A percentile compares a stretch with the other conserved stretches of the same genome.
Conservation (phyloP, 2,888 invertebrate genomes). For the Andrena fulva region DNA sequence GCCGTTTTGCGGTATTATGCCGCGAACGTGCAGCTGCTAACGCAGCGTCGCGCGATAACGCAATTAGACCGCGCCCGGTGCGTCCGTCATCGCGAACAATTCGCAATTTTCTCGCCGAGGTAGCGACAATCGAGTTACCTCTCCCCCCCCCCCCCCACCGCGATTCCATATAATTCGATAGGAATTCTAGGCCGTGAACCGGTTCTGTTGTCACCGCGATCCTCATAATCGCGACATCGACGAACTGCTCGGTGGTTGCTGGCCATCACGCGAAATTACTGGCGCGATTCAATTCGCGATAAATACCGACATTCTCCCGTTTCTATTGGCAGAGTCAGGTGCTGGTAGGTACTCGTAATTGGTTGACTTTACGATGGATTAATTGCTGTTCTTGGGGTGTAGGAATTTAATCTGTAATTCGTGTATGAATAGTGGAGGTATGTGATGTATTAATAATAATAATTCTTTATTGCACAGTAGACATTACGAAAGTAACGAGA, state of each 20-base stretch:
- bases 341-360: not conserved
- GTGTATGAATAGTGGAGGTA: too few species aligned
- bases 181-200: slow-evolving; percentile 32
- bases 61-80: slow-evolving; percentile 41
- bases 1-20: slow-evolving; percentile 38
- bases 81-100: slow-evolving; percentile 53
- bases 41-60: slow-evolving; percentile 35
- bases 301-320: not conserved
- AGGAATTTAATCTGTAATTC: too few species aligned
- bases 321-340: not conserved
- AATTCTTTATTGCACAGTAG: too few species aligned
- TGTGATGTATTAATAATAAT: too few species aligned
- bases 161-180: slow-evolving; percentile 31
- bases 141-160: not conserved
- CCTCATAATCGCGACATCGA: slow-evolving; percentile 18
- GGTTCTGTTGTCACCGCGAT: slow-evolving; percentile 3
- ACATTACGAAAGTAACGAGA: too few species aligned
- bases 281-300: not conserved
- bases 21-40: slow-evolving; percentile 9
- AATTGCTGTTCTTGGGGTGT: too few species aligned
- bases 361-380: not conserved
- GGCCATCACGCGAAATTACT: not conserved
- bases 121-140: slow-evolving; percentile 26
- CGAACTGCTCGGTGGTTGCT: not conserved
- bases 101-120: slow-evolving; percentile 49